These are phyloP conservation scores for Lanius ludovicianus DNA, from an alignment of 2,113 vertebrate species.

Conservation along the genomic window DNA sequence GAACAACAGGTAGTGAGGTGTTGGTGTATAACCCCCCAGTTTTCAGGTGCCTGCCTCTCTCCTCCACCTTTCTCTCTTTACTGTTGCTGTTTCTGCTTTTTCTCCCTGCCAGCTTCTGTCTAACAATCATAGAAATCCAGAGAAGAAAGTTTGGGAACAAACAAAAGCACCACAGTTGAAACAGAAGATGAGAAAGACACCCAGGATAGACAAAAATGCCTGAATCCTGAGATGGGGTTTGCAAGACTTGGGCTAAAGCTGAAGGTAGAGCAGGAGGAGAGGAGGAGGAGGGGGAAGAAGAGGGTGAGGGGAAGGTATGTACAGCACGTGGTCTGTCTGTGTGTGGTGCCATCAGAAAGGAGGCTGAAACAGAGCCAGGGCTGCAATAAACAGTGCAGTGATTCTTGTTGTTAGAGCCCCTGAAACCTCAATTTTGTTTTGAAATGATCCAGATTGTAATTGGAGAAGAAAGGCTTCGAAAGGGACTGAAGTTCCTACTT, in stretches of 20 bases:
- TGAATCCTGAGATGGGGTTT: not conserved
- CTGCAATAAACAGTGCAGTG: not conserved
- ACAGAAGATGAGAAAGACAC: not conserved
- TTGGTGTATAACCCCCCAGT: not conserved
- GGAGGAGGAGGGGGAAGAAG: not conserved
- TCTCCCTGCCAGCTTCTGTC: constrained; percentile 51
- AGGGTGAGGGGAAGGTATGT: constrained; percentile 14
- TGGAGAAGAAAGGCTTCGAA: not conserved
- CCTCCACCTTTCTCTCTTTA: not conserved
- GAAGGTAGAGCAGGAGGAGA: constrained; percentile 4
- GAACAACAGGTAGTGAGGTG: not conserved
- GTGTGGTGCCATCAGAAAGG: not conserved
- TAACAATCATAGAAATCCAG: not conserved
- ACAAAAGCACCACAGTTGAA: not conserved
- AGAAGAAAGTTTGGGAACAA: constrained; percentile 6
- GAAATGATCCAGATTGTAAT: not conserved
- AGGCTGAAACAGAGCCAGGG: not conserved
- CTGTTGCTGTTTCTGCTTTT: constrained; percentile 37
- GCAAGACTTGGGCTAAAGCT: not conserved
- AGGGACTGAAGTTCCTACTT: not conserved
- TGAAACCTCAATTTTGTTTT: not conserved
- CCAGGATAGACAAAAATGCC: not conserved
- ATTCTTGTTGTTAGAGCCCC: not conserved
- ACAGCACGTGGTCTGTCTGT: not conserved
- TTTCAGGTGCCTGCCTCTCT: not conserved